Base-by-base conservation (phyloP, 2,797 vertebrate species). In the Macropus fuliginosus region DNA sequence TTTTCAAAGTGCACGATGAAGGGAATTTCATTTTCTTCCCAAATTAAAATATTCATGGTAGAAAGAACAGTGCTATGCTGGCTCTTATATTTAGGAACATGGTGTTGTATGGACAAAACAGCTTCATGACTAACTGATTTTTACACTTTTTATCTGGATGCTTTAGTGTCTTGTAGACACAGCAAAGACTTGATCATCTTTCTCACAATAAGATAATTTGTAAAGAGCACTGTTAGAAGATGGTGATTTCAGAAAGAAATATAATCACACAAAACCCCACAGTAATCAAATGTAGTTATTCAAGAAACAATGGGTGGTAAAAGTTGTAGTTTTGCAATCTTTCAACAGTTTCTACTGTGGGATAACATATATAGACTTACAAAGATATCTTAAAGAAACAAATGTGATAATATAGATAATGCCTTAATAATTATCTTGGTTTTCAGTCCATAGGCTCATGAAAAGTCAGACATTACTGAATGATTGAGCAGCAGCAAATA, bases 1-100 rank as follows among this genome's bases (percentile, higher is more conserved):
- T 93, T 95, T 97, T 95, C 16, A 94, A 94, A 95, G 92, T 91
- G 29, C n/a, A 96, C 59, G 52, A 93, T 90, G 93, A 97, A 97
- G 95, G 91, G 50, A 55, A 92, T 94, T 24, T 92, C 93, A 93
- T 62, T 54, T 96, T 97, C 14, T 93, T 95, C 92, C 90, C 31
- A 95, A 55, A 52, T 52, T 27, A 96, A 90, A 95, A 66, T 91
- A 91, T 46, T 90, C 10, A 87, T 92, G 93, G 56, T 95, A 55
- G 56, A 52, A 94, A 93, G 62, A 92, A 94, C 6, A 91, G 3
- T 34, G 28, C 90, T 66, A 91, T 92, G 54, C 0, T 11, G 29
- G 28, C 74, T 92, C 94, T 50, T 81, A 92, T 10, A 81, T 89
- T 55, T 46, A 40, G 27, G 56, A 97, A 89, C 28, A 11, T 91